Percentiles rank a stretch among this genome's conserved stretches.
Evolutionary conservation across 2,113 vertebrate genomes (phyloP).

Genomic region (Cathartes aura): DNA sequence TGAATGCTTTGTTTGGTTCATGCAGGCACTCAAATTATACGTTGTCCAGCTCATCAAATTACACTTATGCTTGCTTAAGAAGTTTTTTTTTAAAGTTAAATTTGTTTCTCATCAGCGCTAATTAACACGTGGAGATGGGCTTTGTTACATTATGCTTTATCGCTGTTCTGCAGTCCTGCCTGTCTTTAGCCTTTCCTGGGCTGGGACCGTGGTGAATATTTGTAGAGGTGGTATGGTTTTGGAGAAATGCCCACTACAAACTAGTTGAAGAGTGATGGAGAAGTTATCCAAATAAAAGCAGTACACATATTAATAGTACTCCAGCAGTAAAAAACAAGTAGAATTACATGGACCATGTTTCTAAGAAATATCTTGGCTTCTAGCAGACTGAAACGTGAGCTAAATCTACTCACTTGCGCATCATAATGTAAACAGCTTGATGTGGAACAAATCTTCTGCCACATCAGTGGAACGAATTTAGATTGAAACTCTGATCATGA

Average conservation of each 20-base stretch:
- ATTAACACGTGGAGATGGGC: not conserved
- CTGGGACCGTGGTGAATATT: not conserved
- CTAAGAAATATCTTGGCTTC: not conserved
- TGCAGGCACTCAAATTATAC: not conserved
- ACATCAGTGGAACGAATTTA: not conserved
- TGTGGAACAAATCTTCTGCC: not conserved
- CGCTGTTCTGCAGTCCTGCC: not conserved
- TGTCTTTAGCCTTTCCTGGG: not conserved
- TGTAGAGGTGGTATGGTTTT: not conserved
- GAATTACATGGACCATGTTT: not conserved
- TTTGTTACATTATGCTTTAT: not conserved
- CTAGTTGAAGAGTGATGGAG: not conserved
- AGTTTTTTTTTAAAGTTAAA: not conserved
- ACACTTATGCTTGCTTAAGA: not conserved
- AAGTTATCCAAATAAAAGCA: not conserved
- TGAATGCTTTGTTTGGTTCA: not conserved
- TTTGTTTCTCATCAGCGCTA: not conserved
- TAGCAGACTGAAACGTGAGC: not conserved
- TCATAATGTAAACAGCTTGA: not conserved
- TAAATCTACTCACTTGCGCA: not conserved
- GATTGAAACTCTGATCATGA: not conserved
- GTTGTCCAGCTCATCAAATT: not conserved
- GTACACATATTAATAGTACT: not conserved
- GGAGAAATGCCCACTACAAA: not conserved
- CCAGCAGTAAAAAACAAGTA: not conserved